phyloP scores from a whole-genome alignment of 2,113 vertebrate genomes.

The Ictalurus furcatus region DNA sequence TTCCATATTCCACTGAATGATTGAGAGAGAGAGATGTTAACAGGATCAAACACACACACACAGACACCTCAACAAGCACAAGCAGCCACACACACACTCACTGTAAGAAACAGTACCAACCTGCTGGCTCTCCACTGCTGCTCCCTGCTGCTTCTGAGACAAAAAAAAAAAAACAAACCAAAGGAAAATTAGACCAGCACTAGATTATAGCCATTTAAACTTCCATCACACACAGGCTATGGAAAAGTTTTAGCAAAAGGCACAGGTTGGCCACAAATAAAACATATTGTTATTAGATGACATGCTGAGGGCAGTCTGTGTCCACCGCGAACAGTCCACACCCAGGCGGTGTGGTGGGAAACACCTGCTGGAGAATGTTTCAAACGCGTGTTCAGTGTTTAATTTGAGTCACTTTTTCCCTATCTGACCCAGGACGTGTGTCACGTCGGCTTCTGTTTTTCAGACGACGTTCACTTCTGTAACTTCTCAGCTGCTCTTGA shows the following conservation, averaged over 20 bases:
- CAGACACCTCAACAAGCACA: background rate
- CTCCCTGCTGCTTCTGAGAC: slow-evolving; percentile 42
- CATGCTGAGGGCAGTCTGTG: slow-evolving; percentile 12
- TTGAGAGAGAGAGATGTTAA: background rate
- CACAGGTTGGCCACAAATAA: slow-evolving; percentile 25
- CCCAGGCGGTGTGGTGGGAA: slow-evolving; percentile 35
- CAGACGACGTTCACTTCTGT: background rate
- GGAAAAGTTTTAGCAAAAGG: slow-evolving; percentile 5
- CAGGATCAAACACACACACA: background rate
- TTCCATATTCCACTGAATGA: background rate
- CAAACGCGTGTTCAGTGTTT: background rate
- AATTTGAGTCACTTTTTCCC: slow-evolving; percentile 32
- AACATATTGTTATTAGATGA: slow-evolving; percentile 26
- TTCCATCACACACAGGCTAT: slow-evolving; percentile 1
- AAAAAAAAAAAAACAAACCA: slow-evolving; percentile 1
- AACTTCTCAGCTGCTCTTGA: background rate
- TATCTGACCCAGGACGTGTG: slow-evolving; percentile 2
- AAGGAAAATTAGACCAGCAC: slow-evolving; percentile 27
- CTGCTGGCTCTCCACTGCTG: slow-evolving; percentile 41
- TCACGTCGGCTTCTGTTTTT: background rate
- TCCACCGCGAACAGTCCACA: background rate
- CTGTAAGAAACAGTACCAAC: slow-evolving; percentile 12
- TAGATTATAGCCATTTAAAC: slow-evolving; percentile 37
- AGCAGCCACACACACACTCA: background rate
- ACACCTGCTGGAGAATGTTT: slow-evolving; percentile 37